Base-by-base conservation (phyloP, 2,113 vertebrate species). In the Microtus ochrogaster region DNA sequence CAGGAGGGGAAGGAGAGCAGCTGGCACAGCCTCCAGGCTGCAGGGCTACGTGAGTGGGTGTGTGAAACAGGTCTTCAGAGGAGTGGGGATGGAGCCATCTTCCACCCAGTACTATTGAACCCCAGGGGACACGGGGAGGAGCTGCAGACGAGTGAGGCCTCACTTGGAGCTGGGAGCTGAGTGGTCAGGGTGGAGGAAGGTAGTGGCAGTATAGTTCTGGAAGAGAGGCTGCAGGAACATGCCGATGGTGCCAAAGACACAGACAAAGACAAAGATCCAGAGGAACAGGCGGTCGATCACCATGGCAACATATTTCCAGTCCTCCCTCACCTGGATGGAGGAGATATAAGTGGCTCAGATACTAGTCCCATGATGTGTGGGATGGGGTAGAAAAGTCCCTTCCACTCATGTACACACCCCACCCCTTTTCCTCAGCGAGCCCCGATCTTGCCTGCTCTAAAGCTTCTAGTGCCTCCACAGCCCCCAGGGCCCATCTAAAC, bases 291-390 rank as follows among this genome's bases (percentile, higher is more conserved):
- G 99, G 97, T 99, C 99, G 7, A 99, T 99, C 98, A 99, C 99
- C 99, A 99, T 99, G 98, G 99, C 99, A 16, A 99, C 99, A 0
- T 99, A 99, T 96, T 99, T 99, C 99, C 99, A 99, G 98, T 99
- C 99, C 97, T 99, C 99, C 28, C 99, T 99, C 97, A 99, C 99
- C 99, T 99, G 98, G 6, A 13, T 3, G 30, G 95, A 66, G 91
- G 91, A 92, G 74, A 94, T 5, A 0, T 41, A 61, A 72, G 82
- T 7, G 26, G 49, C 61, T 89, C 70, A 49, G 52, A 61, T 21
- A 8, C 92, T 79, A 94, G 70, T 74, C 76, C 73, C 24, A 8
- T 3, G 11, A 55, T 7, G 26, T 7, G 26, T 36, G 22, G 58
- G 82, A 39, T 0, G 36, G 47, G 19, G n/a, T 7, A 16, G 44